phyloP scores from a whole-genome alignment of 2,888 invertebrate species.

The Andrena fulva region DNA sequence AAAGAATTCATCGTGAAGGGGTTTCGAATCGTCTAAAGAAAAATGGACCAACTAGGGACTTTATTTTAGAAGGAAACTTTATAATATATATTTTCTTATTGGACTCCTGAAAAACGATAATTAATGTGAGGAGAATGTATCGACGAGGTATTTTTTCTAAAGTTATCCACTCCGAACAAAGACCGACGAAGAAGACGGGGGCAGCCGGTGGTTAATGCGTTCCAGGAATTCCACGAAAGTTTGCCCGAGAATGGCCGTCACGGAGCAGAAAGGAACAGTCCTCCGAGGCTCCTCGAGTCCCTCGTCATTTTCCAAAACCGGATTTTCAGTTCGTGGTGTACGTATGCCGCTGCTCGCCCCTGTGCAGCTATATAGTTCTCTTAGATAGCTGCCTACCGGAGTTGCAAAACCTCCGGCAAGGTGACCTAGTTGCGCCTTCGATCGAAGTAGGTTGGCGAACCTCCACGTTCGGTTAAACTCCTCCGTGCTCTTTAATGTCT shows the following conservation, averaged over 20 bases:
- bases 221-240: conserved; percentile 69
- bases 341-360: conserved; percentile 16
- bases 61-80: no score
- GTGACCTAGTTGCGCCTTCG: conserved; percentile 78
- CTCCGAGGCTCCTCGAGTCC: conserved; percentile 24
- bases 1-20: no score
- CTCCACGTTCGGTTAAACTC: conserved; percentile 28
- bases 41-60: no score
- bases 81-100: no score
- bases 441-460: conserved; percentile 69
- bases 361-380: conserved; percentile 47
- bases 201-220: conserved; percentile 61
- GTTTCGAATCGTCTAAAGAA: no score
- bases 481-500: conserved; percentile 15
- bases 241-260: conserved; percentile 29
- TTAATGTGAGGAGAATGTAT: neutral
- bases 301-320: conserved; percentile 78
- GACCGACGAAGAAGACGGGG: neutral
- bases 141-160: conserved; percentile 30
- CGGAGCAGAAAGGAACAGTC: conserved; percentile 42
- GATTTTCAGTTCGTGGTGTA: conserved; percentile 73
- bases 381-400: conserved; percentile 59
- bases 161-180: conserved; percentile 47
- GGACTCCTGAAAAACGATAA: no score
- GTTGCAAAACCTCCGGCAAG: conserved; percentile 79